Evolutionary conservation across 2,888 invertebrate genomes (phyloP), one percentile per base, ranked within the genome.

Genomic region (Cerastoderma edule): DNA sequence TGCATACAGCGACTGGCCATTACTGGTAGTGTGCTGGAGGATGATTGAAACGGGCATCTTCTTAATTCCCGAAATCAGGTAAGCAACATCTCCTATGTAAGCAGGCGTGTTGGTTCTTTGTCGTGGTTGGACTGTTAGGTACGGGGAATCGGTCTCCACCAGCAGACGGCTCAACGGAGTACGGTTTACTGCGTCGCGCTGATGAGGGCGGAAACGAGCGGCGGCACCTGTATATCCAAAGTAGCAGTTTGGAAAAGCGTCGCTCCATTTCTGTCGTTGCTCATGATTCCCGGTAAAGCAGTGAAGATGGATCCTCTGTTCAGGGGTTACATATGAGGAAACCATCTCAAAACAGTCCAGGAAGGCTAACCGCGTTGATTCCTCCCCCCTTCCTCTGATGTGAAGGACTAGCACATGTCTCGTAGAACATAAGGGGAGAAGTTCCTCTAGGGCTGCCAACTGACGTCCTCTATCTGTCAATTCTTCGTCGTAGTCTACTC

Each of bases 281-380:
- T 32, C 3, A 24, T 35, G 28, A 35, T 53, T 35, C 35, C 67
- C 67, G 0, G 44, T 53, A 22, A 67, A 67, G 35, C 67, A 53
- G 30, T 67, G 53, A 32, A 67, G 53, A 27, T 67, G 67, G 67
- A 67, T 67, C 53, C 67, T n/a, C 53, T 67, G 67, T 10, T 48
- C n/a, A 24, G 10, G 50, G 27, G 67, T 30, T 8, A 46, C 19
- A 22, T 67, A 19, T 28, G 33, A 28, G n/a, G 32, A 32, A n/a
- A 53, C 32, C 27, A 50, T 13, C 22, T 53, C 67, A 16, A 67
- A 24, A 32, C 67, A 67, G 24, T 48, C 48, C 30, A 13, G 16
- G 13, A 35, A 60, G 35, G 60, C 60, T 35, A n/a, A n/a, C n/a
- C n/a, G n/a, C n/a, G n/a, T n/a, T n/a, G n/a, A n/a, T n/a, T n/a